Evolutionary conservation across 2,888 invertebrate genomes (phyloP).

Genomic region (Ptychoptera albimana): DNA sequence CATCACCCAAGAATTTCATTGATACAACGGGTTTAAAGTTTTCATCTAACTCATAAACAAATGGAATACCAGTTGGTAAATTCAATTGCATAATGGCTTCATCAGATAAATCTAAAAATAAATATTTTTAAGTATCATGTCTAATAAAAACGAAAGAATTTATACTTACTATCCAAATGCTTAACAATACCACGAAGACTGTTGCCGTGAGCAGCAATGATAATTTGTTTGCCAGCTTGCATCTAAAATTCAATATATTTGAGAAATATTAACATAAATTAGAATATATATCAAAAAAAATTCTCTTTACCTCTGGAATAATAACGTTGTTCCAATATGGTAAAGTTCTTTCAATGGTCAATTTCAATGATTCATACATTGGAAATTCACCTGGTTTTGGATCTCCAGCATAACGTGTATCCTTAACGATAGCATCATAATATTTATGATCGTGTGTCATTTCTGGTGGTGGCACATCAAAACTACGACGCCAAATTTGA

Average conservation of each 20-base stretch:
- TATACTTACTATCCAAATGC: conserved; percentile 58
- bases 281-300: neutral
- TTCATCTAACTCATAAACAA: conserved; percentile 59
- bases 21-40: conserved; percentile 50
- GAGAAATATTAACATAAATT: neutral
- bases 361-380: conserved; percentile 63
- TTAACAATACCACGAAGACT: conserved; percentile 74
- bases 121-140: neutral
- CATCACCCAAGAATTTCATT: conserved; percentile 62
- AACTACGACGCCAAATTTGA: conserved; percentile 73
- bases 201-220: conserved; percentile 78
- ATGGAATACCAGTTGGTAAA: conserved; percentile 66
- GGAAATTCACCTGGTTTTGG: conserved; percentile 64
- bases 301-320: conserved; percentile 29
- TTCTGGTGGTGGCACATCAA: conserved; percentile 64
- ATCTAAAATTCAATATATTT: conserved; percentile 26
- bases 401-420: conserved; percentile 52
- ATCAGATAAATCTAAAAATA: conserved; percentile 42
- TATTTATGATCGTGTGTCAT: conserved; percentile 63
- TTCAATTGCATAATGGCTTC: conserved; percentile 59
- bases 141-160: neutral
- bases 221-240: conserved; percentile 29
- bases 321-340: conserved; percentile 80
- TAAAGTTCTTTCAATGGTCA: conserved; percentile 64
- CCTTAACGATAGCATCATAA: conserved; percentile 57